Conservation (phyloP, 2,888 invertebrate species). For the Eupelmus urozonus region DNA sequence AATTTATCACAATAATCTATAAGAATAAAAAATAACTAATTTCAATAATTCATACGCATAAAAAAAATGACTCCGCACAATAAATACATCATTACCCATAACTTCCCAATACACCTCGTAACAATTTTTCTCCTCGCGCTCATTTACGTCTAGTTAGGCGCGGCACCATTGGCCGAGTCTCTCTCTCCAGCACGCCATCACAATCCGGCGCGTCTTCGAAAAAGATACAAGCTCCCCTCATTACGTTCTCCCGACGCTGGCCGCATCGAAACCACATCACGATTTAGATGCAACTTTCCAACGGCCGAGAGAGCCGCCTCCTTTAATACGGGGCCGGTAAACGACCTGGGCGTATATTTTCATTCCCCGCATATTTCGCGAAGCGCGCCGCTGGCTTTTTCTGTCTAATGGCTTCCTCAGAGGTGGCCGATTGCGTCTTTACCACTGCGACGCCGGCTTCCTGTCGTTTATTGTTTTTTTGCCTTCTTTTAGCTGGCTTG, state of each 20-base stretch:
- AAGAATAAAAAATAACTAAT: too few relatives aligned
- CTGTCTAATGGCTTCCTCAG: neutral
- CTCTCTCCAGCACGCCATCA: constrained; percentile 4
- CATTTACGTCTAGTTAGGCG: constrained; percentile 43
- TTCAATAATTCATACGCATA: too few relatives aligned
- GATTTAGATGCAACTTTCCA: constrained; percentile 57
- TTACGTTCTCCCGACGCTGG: constrained; percentile 1
- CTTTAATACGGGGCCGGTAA: neutral
- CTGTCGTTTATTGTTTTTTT: too few relatives aligned
- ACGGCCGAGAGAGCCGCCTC: constrained; percentile 14
- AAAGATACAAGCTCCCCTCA: neutral
- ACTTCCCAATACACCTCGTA: too few relatives aligned
- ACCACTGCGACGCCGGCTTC: too few relatives aligned
- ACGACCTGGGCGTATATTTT: neutral
- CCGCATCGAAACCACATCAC: constrained; percentile 48
- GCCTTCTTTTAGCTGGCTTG: too few relatives aligned
- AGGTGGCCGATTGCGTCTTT: too few relatives aligned
- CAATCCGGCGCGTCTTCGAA: constrained; percentile 18
- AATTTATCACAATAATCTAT: too few relatives aligned
- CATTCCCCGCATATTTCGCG: constrained; percentile 22
- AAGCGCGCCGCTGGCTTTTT: constrained; percentile 12
- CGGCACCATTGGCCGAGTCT: constrained; percentile 28
- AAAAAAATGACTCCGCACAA: too few relatives aligned
- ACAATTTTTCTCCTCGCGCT: constrained; percentile 8
- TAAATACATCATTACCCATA: too few relatives aligned